Percentiles rank a stretch among this genome's conserved stretches.
Evolutionary conservation across 2,797 vertebrate species (phyloP).

Genomic region (Smutsia gigantea): DNA sequence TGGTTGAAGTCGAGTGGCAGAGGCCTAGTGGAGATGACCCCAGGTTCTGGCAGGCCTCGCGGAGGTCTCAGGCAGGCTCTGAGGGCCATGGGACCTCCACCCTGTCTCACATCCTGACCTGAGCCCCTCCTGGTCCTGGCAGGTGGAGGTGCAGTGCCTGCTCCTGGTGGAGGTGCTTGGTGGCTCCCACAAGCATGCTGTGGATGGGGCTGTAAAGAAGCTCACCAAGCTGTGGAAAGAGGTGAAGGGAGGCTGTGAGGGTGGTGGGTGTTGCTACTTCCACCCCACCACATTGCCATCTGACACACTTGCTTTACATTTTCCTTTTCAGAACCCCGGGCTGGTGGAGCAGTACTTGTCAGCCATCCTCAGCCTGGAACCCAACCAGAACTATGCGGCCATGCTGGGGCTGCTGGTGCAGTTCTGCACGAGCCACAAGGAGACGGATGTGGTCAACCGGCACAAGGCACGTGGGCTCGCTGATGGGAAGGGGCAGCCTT

Average conservation of each 20-base stretch:
- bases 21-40: neutral
- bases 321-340: conserved; percentile 89
- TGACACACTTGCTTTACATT: neutral
- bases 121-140: neutral
- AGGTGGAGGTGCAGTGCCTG: conserved; percentile 97
- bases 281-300: rapidly evolving
- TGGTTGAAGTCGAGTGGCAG: neutral
- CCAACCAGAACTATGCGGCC: conserved; percentile 89
- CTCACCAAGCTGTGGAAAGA: conserved; percentile 93
- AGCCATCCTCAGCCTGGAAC: conserved; percentile 92
- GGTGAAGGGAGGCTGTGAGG: conserved; percentile 81
- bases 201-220: conserved; percentile 92
- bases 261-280: neutral
- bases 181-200: conserved; percentile 92
- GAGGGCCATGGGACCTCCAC: neutral
- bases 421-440: conserved; percentile 93
- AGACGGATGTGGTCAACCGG: conserved; percentile 90
- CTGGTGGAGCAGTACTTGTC: conserved; percentile 93
- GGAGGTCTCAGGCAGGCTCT: neutral
- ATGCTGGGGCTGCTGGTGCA: conserved; percentile 94
- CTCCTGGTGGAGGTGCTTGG: conserved; percentile 95
- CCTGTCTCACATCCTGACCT: rapidly evolving
- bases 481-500: no score
- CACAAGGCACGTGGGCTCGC: conserved; percentile 89
- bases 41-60: neutral